These are phyloP conservation scores for Lepidochrysops patricia DNA, from an alignment of 2,888 invertebrate genomes.

Conservation along the genomic window DNA sequence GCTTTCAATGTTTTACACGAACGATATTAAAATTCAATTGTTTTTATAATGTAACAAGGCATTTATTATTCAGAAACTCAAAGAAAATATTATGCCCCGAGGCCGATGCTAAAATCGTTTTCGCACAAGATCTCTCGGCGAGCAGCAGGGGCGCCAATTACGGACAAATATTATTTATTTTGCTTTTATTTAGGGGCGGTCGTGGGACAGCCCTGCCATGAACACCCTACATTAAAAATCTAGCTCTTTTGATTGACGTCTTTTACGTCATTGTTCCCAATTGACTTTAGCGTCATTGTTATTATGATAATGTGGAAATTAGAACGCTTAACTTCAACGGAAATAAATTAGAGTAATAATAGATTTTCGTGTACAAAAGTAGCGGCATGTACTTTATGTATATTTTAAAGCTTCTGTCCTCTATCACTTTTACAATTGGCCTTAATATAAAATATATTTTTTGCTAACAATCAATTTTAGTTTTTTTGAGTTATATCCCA, in stretches of 20 bases:
- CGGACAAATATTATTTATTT: conserved; percentile 68
- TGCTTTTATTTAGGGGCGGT: conserved; percentile 71
- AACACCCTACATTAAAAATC: conserved; percentile 66
- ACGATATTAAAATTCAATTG: background rate
- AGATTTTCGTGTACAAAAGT: background rate
- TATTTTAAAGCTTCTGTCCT: background rate
- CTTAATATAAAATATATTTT: no score
- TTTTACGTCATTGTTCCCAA: conserved; percentile 51
- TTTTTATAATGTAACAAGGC: background rate
- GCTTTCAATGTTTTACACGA: background rate
- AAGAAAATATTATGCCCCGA: conserved; percentile 50
- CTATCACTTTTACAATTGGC: no score
- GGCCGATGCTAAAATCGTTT: conserved; percentile 41
- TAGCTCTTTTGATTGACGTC: conserved; percentile 64
- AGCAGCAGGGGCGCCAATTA: conserved; percentile 71
- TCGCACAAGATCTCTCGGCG: conserved; percentile 63
- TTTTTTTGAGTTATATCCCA: background rate
- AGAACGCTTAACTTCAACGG: background rate
- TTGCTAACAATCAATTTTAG: background rate
- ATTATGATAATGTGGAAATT: conserved; percentile 20
- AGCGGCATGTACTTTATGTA: no score
- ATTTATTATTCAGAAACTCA: conserved; percentile 19
- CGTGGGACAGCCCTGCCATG: conserved; percentile 69
- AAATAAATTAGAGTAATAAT: background rate
- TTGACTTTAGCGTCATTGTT: conserved; percentile 52